Evolutionary conservation across 2,797 vertebrate genomes (phyloP).

Genomic region (Acanthis flammea): DNA sequence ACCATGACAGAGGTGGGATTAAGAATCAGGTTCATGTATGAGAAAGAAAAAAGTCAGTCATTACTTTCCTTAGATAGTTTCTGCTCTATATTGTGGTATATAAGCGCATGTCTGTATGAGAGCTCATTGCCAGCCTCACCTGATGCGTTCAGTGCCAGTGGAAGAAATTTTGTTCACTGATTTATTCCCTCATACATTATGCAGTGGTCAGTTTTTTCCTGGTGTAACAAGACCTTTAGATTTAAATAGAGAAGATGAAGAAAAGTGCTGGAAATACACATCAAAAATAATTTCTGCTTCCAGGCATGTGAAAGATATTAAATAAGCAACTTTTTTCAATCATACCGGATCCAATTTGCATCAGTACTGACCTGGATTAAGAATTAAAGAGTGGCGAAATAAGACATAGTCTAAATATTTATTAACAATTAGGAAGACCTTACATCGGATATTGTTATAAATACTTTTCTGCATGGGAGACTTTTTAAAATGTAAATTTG

Average conservation of each 20-base stretch:
- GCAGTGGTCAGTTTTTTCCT: neutral
- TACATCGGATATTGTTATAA: neutral
- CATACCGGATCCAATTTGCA: neutral
- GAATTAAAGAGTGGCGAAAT: neutral
- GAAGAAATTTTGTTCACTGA: neutral
- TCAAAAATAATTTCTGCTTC: neutral
- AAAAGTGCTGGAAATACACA: neutral
- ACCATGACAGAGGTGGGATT: neutral
- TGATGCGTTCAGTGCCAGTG: accelerated
- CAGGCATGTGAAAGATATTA: neutral
- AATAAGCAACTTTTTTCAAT: neutral
- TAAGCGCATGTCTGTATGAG: neutral
- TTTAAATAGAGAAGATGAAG: neutral
- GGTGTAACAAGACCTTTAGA: accelerated
- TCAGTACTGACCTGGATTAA: neutral
- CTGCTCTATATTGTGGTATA: neutral
- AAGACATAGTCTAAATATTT: neutral
- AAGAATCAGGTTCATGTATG: neutral
- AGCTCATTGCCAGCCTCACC: neutral
- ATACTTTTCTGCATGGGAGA: neutral
- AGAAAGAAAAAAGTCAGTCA: neutral
- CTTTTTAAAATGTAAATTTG: neutral
- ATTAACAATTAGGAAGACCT: neutral
- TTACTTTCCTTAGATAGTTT: neutral
- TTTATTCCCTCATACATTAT: neutral